Base-by-base conservation (phyloP, 1,140 invertebrate species). In the Caenorhabditis briggsae region DNA sequence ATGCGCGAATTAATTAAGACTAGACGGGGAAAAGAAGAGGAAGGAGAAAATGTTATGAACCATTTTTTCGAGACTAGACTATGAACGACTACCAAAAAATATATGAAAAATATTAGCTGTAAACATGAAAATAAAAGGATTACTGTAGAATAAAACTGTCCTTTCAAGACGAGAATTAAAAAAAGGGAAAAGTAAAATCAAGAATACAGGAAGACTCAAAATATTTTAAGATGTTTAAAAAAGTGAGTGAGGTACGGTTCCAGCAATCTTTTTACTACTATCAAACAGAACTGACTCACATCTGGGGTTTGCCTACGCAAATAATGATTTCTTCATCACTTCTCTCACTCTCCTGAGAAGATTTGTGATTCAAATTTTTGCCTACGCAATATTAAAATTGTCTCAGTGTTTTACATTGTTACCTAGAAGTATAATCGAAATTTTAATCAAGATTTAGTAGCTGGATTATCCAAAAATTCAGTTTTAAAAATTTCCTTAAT, bases 201-300 rank as follows among this genome's bases (percentile, higher is more conserved):
- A 23, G 7, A n/a, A 59, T 20, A 18, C 20, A 23, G 58, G 58
- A 59, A 59, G 58, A 20, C 18, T 11, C 20, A 58, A 58, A 58
- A 58, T n/a, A 20, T n/a, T 58, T 14, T n/a, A n/a, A 61, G 14
- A 61, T 12, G 23, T 25, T 14, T 8, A 33, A 14, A 61, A 61
- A 23, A 61, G 23, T 25, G 59, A 61, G 12, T 25, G 25, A 61
- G 25, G 59, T 23, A 70, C 41, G n/a, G 64, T 70, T 70, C 64
- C 64, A 70, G 64, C 41, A 18, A 16, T 46, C 6, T 41, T 18
- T n/a, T 46, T 46, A 64, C 11, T 78, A 50, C 20, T 78, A 23
- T 23, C 70, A 78, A 78, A 78, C 20, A 78, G 6, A 70, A 48
- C 46, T 78, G 70, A 78, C 46, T 78, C 70, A 78, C 33, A 46